Conservation (phyloP, 2,888 invertebrate species). For the Gymnoscelis rufifasciata region DNA sequence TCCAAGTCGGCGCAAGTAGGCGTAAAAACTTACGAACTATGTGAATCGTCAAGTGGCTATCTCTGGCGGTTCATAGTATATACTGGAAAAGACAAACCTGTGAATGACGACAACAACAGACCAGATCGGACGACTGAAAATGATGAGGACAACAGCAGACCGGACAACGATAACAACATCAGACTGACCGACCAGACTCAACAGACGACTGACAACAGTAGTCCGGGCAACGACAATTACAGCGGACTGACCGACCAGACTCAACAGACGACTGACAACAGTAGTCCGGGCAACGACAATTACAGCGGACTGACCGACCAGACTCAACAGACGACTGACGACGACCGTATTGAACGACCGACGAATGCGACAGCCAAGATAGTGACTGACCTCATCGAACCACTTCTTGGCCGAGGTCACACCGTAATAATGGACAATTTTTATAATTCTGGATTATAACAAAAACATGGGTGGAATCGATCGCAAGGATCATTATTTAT, state of each 20-base stretch:
- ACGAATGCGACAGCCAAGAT: conserved; percentile 5
- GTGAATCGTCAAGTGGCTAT: conserved; percentile 9
- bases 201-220: too few relatives aligned
- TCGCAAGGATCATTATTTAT: conserved; percentile 31
- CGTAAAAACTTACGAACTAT: conserved; percentile 8
- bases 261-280: too few relatives aligned
- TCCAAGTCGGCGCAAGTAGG: conserved; percentile 4
- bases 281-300: too few relatives aligned
- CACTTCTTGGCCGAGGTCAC: not conserved
- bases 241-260: too few relatives aligned
- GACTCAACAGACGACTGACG: not conserved
- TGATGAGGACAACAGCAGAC: conserved; percentile 1
- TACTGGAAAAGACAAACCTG: conserved; percentile 5
- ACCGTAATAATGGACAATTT: not conserved
- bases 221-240: too few relatives aligned
- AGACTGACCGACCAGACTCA: conserved; percentile 3
- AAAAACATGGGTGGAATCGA: conserved; percentile 35
- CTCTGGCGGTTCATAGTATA: conserved; percentile 6
- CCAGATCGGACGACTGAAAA: conserved; percentile 3
- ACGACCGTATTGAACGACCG: not conserved
- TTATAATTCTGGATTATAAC: conserved; percentile 24
- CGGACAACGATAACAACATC: not conserved
- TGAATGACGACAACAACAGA: not conserved
- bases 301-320: conserved; percentile 1
- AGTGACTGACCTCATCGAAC: not conserved